phyloP scores from a whole-genome alignment of 1,140 invertebrate genomes.

The Drosophila repletoides region DNA sequence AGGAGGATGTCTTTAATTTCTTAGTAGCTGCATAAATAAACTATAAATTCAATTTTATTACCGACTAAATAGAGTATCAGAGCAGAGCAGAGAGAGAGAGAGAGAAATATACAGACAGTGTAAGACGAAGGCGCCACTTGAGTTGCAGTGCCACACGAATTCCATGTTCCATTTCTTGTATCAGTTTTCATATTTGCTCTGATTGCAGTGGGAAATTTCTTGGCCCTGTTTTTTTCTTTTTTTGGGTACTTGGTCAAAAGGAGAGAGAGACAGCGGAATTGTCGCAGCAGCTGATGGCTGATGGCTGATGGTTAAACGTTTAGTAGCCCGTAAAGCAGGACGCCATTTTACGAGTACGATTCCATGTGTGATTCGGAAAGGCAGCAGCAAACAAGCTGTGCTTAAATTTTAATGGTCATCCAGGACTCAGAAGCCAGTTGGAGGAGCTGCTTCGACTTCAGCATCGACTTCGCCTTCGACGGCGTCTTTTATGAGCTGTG shows the following conservation, averaged over 20 bases:
- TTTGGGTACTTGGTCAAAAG: slow-evolving; percentile 18
- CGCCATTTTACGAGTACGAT: slow-evolving; percentile 58
- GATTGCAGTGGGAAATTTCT: slow-evolving; percentile 33
- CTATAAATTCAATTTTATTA: slow-evolving; percentile 77
- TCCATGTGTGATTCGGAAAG: slow-evolving; percentile 11
- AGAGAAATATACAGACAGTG: background rate
- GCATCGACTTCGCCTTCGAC: no score
- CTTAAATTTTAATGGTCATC: slow-evolving; percentile 76
- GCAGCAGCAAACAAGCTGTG: slow-evolving; percentile 54
- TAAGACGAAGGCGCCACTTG: slow-evolving; percentile 6
- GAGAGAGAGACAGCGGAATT: slow-evolving; percentile 13
- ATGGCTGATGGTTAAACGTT: slow-evolving; percentile 61
- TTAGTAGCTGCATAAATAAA: slow-evolving; percentile 80
- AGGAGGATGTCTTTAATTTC: slow-evolving; percentile 68
- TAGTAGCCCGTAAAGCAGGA: slow-evolving; percentile 68
- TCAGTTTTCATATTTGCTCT: slow-evolving; percentile 61
- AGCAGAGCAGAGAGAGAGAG: background rate
- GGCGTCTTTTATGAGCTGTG: slow-evolving; percentile 77
- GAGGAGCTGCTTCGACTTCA: no score
- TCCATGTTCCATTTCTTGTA: slow-evolving; percentile 40
- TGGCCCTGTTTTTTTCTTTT: background rate
- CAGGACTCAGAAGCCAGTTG: slow-evolving; percentile 51
- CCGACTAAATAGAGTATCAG: slow-evolving; percentile 40
- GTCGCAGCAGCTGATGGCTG: slow-evolving; percentile 61
- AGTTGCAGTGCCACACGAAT: slow-evolving; percentile 54